Conservation (phyloP, 1,140 invertebrate species). For the Neomicropteryx cornuta region DNA sequence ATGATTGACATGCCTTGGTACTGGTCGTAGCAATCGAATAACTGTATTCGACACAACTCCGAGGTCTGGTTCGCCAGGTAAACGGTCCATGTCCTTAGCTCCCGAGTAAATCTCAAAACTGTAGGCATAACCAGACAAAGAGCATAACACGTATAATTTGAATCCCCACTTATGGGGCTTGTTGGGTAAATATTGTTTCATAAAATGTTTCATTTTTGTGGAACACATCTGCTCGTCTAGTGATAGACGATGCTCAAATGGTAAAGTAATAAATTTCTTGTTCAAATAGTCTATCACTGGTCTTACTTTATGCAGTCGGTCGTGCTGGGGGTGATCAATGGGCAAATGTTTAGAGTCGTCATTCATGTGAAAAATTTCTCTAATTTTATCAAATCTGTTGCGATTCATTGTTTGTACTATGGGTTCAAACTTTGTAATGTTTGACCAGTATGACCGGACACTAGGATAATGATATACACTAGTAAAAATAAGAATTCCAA, state of each 20-base stretch:
- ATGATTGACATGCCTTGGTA: conserved; percentile 15
- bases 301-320: conserved; percentile 26
- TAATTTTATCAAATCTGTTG: conserved; percentile 9
- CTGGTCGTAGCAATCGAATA: conserved; percentile 13
- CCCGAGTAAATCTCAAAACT: conserved; percentile 32
- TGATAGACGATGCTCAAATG: conserved; percentile 21
- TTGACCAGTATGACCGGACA: conserved; percentile 20
- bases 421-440: conserved; percentile 3
- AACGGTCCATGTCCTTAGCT: conserved; percentile 18
- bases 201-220: conserved; percentile 27
- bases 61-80: conserved; percentile 21
- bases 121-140: conserved; percentile 23
- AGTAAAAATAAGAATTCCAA: conserved; percentile 23
- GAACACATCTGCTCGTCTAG: conserved; percentile 29
- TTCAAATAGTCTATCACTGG: conserved; percentile 21
- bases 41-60: conserved; percentile 19
- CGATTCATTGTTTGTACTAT: conserved; percentile 1
- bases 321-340: conserved; percentile 18
- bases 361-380: conserved; percentile 19
- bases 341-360: conserved; percentile 20
- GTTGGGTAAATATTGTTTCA: conserved; percentile 29
- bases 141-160: conserved; percentile 28
- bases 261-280: conserved; percentile 16
- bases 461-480: conserved; percentile 22
- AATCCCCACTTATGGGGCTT: conserved; percentile 23